These are phyloP conservation scores for Orthosia cruda DNA, from an alignment of 2,888 invertebrate genomes.

Conservation along the genomic window DNA sequence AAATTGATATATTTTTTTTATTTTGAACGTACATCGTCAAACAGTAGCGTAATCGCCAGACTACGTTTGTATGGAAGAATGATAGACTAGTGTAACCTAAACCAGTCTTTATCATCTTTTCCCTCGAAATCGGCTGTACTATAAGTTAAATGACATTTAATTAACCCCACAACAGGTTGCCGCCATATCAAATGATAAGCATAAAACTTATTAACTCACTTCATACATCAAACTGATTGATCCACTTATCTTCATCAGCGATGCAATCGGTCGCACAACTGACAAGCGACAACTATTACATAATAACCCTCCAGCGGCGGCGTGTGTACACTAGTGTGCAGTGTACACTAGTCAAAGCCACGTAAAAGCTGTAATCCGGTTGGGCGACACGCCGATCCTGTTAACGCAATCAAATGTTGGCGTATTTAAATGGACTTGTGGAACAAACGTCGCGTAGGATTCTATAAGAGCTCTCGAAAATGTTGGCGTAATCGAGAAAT, in stretches of 20 bases:
- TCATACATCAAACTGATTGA: slow-evolving; percentile 48
- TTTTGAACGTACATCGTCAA: too few relatives aligned
- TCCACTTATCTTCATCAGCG: slow-evolving; percentile 50
- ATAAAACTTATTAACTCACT: slow-evolving; percentile 38
- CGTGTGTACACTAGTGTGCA: slow-evolving; percentile 33
- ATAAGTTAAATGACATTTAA: slow-evolving; percentile 25
- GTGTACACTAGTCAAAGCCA: slow-evolving; percentile 55
- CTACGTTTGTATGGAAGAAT: too few relatives aligned
- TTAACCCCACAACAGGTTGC: slow-evolving; percentile 33
- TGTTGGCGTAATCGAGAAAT: slow-evolving; percentile 38
- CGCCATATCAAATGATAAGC: slow-evolving; percentile 27
- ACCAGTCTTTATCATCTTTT: not conserved
- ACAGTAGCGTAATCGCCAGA: too few relatives aligned
- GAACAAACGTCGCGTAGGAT: slow-evolving; percentile 53
- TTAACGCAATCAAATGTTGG: slow-evolving; percentile 65
- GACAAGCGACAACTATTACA: slow-evolving; percentile 57
- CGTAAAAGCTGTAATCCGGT: slow-evolving; percentile 63
- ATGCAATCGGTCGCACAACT: slow-evolving; percentile 42
- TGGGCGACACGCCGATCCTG: slow-evolving; percentile 58
- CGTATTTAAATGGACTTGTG: slow-evolving; percentile 57
- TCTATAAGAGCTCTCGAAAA: slow-evolving; percentile 39
- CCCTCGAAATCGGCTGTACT: not conserved
- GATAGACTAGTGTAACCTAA: too few relatives aligned
- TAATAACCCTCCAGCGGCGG: slow-evolving; percentile 52
- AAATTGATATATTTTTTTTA: too few relatives aligned